Conservation (phyloP, 2,888 invertebrate genomes). For the Eremobia ochroleuca region DNA sequence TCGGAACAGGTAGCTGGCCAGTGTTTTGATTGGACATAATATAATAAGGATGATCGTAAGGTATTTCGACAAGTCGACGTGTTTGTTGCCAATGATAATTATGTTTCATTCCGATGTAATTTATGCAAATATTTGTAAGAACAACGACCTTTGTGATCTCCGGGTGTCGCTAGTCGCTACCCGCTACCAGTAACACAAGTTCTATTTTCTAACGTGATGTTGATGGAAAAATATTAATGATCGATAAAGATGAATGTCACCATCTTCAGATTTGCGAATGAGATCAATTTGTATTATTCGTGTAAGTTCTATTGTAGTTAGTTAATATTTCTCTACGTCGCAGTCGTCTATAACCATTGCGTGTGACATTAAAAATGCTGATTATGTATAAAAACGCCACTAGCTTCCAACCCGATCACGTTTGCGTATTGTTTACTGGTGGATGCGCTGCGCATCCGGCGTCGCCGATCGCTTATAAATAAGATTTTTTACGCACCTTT, state of each 20-base stretch:
- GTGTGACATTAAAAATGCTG: constrained; percentile 63
- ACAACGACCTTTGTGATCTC: constrained; percentile 81
- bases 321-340: neutral
- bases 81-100: constrained; percentile 75
- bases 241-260: constrained; percentile 4
- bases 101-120: constrained; percentile 74
- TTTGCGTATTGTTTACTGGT: constrained; percentile 76
- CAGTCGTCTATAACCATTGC: constrained; percentile 25
- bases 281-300: neutral
- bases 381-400: constrained; percentile 59
- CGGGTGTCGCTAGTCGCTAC: constrained; percentile 59
- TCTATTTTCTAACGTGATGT: constrained; percentile 17
- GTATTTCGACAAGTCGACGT: constrained; percentile 64
- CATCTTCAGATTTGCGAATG: neutral
- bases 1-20: constrained; percentile 86
- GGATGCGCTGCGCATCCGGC: constrained; percentile 76
- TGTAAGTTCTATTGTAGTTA: neutral
- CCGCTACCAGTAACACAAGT: constrained; percentile 54
- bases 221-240: constrained; percentile 36
- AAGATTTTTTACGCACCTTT: constrained; percentile 86
- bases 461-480: constrained; percentile 78
- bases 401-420: constrained; percentile 72
- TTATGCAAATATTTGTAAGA: constrained; percentile 84
- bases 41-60: constrained; percentile 65
- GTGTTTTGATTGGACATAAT: constrained; percentile 73